Percentiles rank a stretch among this genome's conserved stretches.
Conservation (phyloP, 2,113 vertebrate genomes). For the Todiramphus saurophagus region DNA sequence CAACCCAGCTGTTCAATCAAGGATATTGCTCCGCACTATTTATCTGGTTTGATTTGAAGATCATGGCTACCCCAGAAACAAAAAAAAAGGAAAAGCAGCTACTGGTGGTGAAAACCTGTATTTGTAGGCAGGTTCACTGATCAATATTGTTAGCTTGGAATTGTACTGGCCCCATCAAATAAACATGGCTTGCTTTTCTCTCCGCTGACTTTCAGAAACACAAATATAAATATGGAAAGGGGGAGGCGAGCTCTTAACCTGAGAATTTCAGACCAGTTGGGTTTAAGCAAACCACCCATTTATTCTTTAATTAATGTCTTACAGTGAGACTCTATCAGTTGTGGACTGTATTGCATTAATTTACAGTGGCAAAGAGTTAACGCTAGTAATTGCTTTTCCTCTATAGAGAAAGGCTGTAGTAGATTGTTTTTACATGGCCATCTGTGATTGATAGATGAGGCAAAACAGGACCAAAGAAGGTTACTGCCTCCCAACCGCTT, state of each 20-base stretch:
- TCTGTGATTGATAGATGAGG: conserved; percentile 62
- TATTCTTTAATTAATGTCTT: conserved; percentile 1
- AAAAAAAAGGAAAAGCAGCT: neutral
- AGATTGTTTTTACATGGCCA: conserved; percentile 49
- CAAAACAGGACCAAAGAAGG: conserved; percentile 61
- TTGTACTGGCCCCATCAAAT: neutral
- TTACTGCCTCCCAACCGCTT: conserved; percentile 43
- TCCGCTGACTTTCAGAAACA: neutral
- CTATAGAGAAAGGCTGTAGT: conserved; percentile 27
- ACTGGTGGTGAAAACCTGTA: neutral
- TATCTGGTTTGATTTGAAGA: neutral
- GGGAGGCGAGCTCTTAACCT: neutral
- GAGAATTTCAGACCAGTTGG: neutral
- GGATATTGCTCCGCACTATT: conserved; percentile 20
- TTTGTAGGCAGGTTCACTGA: conserved; percentile 18
- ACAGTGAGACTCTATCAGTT: neutral
- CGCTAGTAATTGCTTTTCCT: conserved; percentile 45
- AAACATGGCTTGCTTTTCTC: neutral
- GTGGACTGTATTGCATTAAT: conserved; percentile 40
- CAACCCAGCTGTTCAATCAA: conserved; percentile 46
- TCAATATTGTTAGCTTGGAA: neutral
- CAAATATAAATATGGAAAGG: neutral
- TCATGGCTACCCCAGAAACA: neutral
- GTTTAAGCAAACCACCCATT: neutral
- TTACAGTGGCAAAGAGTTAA: conserved; percentile 57